Conservation (phyloP, 2,888 invertebrate species). For the Chloroclystis v-ata region DNA sequence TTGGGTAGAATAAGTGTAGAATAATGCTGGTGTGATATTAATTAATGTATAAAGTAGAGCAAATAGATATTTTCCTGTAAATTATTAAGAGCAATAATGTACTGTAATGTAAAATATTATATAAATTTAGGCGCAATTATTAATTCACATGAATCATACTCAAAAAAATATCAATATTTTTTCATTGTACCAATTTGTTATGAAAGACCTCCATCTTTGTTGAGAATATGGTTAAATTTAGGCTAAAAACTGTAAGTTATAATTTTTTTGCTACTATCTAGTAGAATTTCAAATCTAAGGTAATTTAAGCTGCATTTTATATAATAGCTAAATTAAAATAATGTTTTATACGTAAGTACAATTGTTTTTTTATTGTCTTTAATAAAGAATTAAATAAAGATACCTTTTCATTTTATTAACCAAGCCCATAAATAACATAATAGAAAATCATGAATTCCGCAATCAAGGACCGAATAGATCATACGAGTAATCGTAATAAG, state of each 20-base stretch:
- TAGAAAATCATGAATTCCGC: too few species aligned
- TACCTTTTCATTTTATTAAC: not conserved
- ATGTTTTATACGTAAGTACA: not conserved
- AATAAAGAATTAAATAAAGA: not conserved
- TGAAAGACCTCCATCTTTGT: not conserved
- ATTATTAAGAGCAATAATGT: not conserved
- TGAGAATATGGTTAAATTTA: not conserved
- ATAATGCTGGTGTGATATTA: constrained; percentile 13
- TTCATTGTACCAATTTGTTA: not conserved
- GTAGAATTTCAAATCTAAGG: too few species aligned
- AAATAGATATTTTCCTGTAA: not conserved
- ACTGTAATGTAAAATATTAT: not conserved
- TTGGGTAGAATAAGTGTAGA: constrained; percentile 2
- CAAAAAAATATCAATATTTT: too few species aligned
- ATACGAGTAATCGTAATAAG: too few species aligned
- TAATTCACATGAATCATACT: too few species aligned
- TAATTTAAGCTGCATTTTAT: constrained; percentile 12
- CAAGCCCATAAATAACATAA: too few species aligned
- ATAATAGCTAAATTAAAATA: constrained; percentile 15
- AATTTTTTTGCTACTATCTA: too few species aligned
- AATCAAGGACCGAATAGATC: too few species aligned
- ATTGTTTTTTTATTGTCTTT: not conserved
- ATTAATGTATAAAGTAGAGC: not conserved
- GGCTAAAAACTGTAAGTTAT: too few species aligned
- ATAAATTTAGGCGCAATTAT: not conserved